phyloP scores from a whole-genome alignment of 2,888 invertebrate genomes.

The Acrocyrtus sp. region DNA sequence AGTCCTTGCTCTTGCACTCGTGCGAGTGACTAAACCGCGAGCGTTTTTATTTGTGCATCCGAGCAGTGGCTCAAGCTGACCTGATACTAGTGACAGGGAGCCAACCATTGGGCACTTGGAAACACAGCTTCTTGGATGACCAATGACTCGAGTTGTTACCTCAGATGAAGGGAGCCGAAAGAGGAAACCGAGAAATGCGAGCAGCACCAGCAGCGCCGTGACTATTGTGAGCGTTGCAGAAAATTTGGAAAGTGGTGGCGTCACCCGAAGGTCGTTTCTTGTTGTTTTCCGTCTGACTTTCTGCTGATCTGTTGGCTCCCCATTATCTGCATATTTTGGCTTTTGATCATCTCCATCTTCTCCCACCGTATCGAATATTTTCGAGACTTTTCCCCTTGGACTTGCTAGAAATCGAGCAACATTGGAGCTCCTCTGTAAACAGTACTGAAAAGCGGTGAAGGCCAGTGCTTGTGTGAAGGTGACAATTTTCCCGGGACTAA shows the following conservation, averaged over 20 bases:
- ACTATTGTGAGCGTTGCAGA: neutral
- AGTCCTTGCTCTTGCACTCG: neutral
- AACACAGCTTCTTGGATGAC: no score
- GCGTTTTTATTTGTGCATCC: no score
- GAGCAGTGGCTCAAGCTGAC: no score
- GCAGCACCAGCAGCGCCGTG: neutral
- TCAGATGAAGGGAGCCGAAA: no score
- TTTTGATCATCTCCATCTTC: constrained; percentile 37
- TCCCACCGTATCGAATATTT: constrained; percentile 5
- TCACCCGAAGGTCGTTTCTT: neutral
- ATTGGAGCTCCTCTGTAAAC: constrained; percentile 4
- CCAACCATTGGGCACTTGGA: no score
- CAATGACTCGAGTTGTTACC: no score
- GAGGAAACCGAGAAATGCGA: no score
- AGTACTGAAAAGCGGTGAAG: neutral
- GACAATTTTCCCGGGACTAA: neutral
- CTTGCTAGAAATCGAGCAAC: constrained; percentile 6
- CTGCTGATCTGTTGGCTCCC: neutral
- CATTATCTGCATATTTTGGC: constrained; percentile 36
- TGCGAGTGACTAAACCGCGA: neutral
- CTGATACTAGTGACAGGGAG: no score
- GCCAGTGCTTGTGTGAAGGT: neutral
- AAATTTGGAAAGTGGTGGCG: neutral
- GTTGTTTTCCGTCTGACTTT: no score
- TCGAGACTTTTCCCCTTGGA: neutral